phyloP scores from a whole-genome alignment of 2,113 vertebrate species.

The Triplophysa siluroides region DNA sequence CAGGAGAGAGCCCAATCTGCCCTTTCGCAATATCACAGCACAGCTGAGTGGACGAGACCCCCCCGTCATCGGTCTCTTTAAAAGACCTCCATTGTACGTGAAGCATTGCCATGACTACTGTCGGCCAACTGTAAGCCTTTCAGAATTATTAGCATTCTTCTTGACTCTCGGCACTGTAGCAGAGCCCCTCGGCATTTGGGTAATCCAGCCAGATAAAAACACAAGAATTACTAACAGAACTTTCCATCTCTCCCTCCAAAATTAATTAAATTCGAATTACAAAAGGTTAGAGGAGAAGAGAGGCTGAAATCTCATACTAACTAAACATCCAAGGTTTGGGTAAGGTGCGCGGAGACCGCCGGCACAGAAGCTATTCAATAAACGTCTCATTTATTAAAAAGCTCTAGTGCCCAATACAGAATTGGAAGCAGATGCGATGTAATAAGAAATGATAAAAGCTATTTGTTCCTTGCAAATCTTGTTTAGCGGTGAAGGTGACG shows the following conservation, averaged over 20 bases:
- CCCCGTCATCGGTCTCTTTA: conserved; percentile 56
- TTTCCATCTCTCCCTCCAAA: conserved; percentile 68
- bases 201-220: conserved; percentile 55
- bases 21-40: conserved; percentile 66
- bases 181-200: conserved; percentile 67
- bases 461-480: too few species aligned
- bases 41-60: conserved; percentile 56
- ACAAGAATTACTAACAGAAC: conserved; percentile 57
- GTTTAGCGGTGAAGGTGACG: too few species aligned
- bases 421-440: not conserved
- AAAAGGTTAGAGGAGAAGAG: conserved; percentile 46
- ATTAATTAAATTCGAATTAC: conserved; percentile 82
- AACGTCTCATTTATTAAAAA: not conserved
- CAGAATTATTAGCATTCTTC: conserved; percentile 88
- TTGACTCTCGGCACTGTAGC: conserved; percentile 69
- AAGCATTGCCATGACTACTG: conserved; percentile 84
- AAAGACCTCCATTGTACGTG: conserved; percentile 81
- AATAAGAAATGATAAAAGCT: not conserved
- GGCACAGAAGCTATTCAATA: not conserved
- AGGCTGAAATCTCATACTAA: conserved; percentile 56
- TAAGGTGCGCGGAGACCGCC: conserved; percentile 43
- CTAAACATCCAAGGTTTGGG: conserved; percentile 59
- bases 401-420: not conserved
- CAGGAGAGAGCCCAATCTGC: conserved; percentile 62
- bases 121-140: conserved; percentile 81